Conservation (phyloP, 2,888 invertebrate genomes). For the Platycnemis pennipes region DNA sequence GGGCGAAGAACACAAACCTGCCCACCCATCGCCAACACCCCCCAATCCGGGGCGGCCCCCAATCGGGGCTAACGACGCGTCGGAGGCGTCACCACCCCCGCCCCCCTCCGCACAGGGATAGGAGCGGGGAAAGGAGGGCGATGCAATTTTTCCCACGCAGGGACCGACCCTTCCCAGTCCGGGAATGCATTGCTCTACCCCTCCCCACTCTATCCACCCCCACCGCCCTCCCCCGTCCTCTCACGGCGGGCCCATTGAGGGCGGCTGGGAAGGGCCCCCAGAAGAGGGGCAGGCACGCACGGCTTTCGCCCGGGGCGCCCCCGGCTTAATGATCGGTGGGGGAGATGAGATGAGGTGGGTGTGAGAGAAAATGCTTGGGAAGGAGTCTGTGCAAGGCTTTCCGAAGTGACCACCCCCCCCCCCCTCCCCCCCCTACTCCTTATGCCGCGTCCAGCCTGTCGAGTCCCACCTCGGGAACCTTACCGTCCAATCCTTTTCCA, state of each 20-base stretch:
- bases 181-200: constrained; percentile 23
- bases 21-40: background rate
- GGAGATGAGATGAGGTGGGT: background rate
- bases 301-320: constrained; percentile 3
- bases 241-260: constrained; percentile 27
- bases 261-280: background rate
- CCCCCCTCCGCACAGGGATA: too few relatives aligned
- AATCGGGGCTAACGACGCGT: constrained; percentile 6
- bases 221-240: background rate
- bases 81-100: background rate
- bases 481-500: background rate
- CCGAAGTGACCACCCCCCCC: background rate
- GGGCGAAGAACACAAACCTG: background rate
- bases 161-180: background rate
- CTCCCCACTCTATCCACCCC: background rate
- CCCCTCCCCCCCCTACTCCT: background rate
- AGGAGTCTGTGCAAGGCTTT: background rate
- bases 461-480: background rate
- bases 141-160: constrained; percentile 57
- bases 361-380: background rate
- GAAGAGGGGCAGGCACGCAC: background rate
- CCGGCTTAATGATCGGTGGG: background rate
- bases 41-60: background rate
- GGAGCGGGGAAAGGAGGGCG: background rate
- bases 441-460: background rate